Conservation (phyloP, 2,113 vertebrate species). For the Brachionichthys hirsutus region DNA sequence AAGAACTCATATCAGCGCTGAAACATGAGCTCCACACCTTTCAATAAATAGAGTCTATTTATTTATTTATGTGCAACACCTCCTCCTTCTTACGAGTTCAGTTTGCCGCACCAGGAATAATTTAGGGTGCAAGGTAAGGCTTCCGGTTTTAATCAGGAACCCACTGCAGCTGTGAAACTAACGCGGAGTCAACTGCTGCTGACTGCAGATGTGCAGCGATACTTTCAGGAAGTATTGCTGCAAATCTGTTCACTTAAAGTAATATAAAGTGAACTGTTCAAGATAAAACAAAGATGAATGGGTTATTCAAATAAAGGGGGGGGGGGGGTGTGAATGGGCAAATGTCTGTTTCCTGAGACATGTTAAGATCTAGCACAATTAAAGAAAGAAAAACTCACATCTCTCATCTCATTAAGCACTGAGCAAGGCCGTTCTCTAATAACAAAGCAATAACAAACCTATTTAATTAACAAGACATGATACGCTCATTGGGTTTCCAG, state of each 20-base stretch:
- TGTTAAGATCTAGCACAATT: slow-evolving; percentile 65
- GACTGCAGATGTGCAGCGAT: slow-evolving; percentile 5
- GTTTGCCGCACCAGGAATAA: slow-evolving; percentile 7
- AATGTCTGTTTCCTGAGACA: slow-evolving; percentile 71
- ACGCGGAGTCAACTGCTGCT: slow-evolving; percentile 31
- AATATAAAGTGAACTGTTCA: slow-evolving; percentile 10
- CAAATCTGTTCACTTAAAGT: too few species aligned
- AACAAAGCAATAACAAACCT: slow-evolving; percentile 80
- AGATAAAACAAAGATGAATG: too few species aligned
- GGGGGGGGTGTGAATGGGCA: slow-evolving; percentile 41
- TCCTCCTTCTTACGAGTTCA: slow-evolving; percentile 5
- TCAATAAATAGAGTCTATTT: slow-evolving; percentile 25
- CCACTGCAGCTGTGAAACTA: slow-evolving; percentile 15
- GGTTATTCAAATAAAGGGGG: too few species aligned
- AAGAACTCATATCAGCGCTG: slow-evolving; percentile 26
- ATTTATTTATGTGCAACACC: slow-evolving; percentile 26
- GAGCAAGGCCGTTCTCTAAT: slow-evolving; percentile 78
- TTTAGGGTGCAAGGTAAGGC: slow-evolving; percentile 16
- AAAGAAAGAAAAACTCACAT: slow-evolving; percentile 40
- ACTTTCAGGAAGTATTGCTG: slow-evolving; percentile 37
- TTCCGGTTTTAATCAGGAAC: slow-evolving; percentile 4
- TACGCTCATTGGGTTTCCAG: slow-evolving; percentile 71
- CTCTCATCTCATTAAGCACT: slow-evolving; percentile 75
- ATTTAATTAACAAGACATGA: slow-evolving; percentile 80
- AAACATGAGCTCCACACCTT: slow-evolving; percentile 39